Conservation (phyloP, 2,888 invertebrate species). For the Labia minor region DNA sequence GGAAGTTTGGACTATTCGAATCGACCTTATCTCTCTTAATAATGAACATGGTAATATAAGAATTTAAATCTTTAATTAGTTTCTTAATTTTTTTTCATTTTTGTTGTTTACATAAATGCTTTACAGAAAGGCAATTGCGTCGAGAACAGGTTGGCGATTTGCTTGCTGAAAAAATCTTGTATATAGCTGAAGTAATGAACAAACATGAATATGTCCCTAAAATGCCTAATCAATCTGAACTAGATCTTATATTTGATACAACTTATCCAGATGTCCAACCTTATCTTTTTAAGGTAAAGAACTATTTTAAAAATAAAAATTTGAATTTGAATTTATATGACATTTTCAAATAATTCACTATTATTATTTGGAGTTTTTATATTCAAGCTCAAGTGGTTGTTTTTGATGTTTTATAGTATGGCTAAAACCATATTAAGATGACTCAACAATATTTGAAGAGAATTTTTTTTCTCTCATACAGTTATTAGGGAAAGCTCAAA, state of each 20-base stretch:
- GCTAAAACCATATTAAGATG: too few species aligned
- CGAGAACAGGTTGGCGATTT: constrained; percentile 79
- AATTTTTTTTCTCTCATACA: too few species aligned
- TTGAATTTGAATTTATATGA: too few species aligned
- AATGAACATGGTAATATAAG: constrained; percentile 55
- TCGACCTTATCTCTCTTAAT: constrained; percentile 75
- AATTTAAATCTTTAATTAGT: not conserved
- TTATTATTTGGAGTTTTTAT: too few species aligned
- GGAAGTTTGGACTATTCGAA: constrained; percentile 95
- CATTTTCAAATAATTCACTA: too few species aligned
- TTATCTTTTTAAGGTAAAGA: constrained; percentile 80
- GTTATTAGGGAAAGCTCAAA: too few species aligned
- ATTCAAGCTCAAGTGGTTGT: too few species aligned
- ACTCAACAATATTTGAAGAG: too few species aligned
- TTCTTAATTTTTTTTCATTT: constrained; percentile 18
- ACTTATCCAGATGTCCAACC: constrained; percentile 89
- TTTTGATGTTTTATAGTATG: too few species aligned
- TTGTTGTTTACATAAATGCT: too few species aligned
- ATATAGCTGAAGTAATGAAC: constrained; percentile 92
- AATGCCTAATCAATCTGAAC: constrained; percentile 83
- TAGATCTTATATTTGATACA: constrained; percentile 90
- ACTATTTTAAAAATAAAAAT: not conserved
- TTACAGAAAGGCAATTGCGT: constrained; percentile 74
- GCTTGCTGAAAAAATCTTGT: constrained; percentile 84
- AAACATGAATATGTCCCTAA: constrained; percentile 92